These are phyloP conservation scores for Naso thynnoides DNA, from an alignment of 2,797 vertebrate genomes.

Conservation along the genomic window DNA sequence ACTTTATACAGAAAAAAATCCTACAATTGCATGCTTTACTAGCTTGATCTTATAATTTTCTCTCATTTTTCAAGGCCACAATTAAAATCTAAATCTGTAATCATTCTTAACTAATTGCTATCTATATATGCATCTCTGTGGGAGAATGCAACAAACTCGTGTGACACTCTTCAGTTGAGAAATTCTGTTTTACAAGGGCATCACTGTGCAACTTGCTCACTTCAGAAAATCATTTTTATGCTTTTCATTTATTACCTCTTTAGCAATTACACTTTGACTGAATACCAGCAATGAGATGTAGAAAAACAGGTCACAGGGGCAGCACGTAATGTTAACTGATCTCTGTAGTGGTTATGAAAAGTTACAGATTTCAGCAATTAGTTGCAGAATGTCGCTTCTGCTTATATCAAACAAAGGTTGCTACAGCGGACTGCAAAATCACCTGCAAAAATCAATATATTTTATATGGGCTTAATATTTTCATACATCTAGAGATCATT, in stretches of 20 bases:
- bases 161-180: background rate
- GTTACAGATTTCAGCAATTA: constrained; percentile 5
- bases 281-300: background rate
- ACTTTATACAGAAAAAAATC: background rate
- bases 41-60: background rate
- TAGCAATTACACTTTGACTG: background rate
- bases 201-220: background rate
- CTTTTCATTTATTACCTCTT: background rate
- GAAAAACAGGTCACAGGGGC: background rate
- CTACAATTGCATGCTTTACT: background rate
- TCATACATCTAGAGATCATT: background rate
- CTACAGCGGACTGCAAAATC: background rate
- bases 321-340: background rate
- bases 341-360: too few species aligned
- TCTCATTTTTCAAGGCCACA: too few species aligned
- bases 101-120: background rate
- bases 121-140: too few species aligned
- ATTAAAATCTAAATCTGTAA: background rate
- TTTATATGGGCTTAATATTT: constrained; percentile 6
- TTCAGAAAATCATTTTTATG: background rate
- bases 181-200: background rate
- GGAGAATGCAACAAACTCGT: rapidly evolving
- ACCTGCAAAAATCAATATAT: background rate
- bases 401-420: too few species aligned
- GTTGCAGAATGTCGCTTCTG: background rate